A percentile compares a stretch with the other conserved stretches of the same genome.
Evolutionary conservation across 2,113 vertebrate genomes (phyloP).

Genomic region (Steatornis caripensis): DNA sequence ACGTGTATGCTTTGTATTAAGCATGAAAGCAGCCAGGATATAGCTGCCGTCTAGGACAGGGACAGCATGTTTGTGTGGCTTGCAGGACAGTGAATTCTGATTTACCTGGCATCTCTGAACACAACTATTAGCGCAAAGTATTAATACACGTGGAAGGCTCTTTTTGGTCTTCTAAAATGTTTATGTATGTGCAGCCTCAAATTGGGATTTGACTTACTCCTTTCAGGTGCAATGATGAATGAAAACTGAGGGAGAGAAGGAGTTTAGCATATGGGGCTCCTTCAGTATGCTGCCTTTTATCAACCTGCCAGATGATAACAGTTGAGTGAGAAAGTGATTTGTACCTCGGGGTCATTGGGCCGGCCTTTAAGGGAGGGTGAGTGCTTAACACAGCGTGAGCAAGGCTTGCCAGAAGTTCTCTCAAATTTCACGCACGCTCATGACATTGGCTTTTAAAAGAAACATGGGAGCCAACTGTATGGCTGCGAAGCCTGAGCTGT

Average conservation of each 20-base stretch:
- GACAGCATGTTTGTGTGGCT: background rate
- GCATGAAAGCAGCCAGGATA: background rate
- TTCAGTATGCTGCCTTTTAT: background rate
- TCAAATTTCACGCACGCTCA: background rate
- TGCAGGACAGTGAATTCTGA: background rate
- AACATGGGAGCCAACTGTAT: rapidly evolving
- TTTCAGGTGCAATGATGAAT: background rate
- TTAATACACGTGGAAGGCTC: background rate
- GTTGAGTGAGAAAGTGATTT: background rate
- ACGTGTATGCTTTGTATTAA: background rate
- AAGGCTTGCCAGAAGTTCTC: background rate
- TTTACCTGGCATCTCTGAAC: background rate
- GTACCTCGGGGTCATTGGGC: background rate
- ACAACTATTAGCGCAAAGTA: background rate
- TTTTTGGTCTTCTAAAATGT: background rate
- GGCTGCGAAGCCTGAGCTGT: background rate
- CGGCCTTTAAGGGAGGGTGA: background rate
- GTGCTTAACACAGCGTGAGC: background rate
- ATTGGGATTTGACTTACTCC: rapidly evolving
- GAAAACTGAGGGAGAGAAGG: background rate
- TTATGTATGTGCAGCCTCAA: background rate
- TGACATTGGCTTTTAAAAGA: background rate
- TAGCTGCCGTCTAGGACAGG: background rate
- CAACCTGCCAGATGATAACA: background rate
- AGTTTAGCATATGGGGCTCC: background rate